phyloP scores from a whole-genome alignment of 2,888 invertebrate species.

The Polymixis lichenea region DNA sequence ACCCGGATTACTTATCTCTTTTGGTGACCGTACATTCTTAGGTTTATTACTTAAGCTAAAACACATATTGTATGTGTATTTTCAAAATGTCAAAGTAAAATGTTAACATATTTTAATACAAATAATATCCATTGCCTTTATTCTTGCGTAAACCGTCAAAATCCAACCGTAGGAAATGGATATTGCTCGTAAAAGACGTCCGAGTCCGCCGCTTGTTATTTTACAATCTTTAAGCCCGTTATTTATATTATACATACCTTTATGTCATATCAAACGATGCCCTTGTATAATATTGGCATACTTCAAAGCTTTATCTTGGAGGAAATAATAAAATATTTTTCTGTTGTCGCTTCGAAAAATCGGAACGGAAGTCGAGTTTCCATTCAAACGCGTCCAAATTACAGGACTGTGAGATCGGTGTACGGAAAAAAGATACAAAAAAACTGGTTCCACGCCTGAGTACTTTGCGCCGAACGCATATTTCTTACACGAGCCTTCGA shows the following conservation, averaged over 20 bases:
- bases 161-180: slow-evolving; percentile 33
- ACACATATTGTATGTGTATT: not conserved
- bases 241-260: slow-evolving; percentile 30
- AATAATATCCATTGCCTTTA: slow-evolving; percentile 23
- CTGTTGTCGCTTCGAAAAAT: slow-evolving; percentile 28
- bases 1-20: not conserved
- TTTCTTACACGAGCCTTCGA: slow-evolving; percentile 53
- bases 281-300: slow-evolving; percentile 45
- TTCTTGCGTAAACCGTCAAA: slow-evolving; percentile 28
- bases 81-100: slow-evolving; percentile 5
- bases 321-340: slow-evolving; percentile 51
- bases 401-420: slow-evolving; percentile 22
- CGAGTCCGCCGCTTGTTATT: slow-evolving; percentile 38
- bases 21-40: not conserved
- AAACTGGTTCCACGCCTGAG: slow-evolving; percentile 33
- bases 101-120: slow-evolving; percentile 6
- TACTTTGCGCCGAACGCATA: slow-evolving; percentile 48
- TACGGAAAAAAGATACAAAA: slow-evolving; percentile 19
- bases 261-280: slow-evolving; percentile 26
- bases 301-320: slow-evolving; percentile 30
- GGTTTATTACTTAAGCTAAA: not conserved
- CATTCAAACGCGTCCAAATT: slow-evolving; percentile 36
- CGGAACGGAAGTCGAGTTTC: slow-evolving; percentile 25
- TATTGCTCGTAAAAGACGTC: slow-evolving; percentile 43
- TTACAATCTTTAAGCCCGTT: slow-evolving; percentile 30